phyloP scores from a whole-genome alignment of 2,888 invertebrate species.

The Heterodera filipjevi region DNA sequence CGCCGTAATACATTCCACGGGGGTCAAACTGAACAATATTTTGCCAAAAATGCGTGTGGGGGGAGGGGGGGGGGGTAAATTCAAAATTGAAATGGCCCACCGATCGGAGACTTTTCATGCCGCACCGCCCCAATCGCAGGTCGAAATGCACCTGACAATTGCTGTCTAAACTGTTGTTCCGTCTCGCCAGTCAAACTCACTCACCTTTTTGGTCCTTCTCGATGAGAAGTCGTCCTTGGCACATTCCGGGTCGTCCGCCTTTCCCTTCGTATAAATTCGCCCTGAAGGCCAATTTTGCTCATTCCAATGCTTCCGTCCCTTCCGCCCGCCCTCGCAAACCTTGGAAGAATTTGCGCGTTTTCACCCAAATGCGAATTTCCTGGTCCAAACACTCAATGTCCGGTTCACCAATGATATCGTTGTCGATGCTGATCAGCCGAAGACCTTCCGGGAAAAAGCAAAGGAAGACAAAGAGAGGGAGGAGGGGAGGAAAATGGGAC shows the following conservation, averaged over 20 bases:
- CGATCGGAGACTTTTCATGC: constrained; percentile 65
- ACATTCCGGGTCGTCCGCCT: constrained; percentile 60
- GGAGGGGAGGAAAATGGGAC: background rate
- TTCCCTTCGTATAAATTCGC: constrained; percentile 65
- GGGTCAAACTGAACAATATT: constrained; percentile 58
- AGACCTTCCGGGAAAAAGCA: background rate
- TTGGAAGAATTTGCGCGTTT: constrained; percentile 62
- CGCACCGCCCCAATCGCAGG: constrained; percentile 60
- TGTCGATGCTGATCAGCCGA: constrained; percentile 55
- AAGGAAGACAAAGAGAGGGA: background rate
- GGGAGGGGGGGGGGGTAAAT: no score
- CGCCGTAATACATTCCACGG: constrained; percentile 66
- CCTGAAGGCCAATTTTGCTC: constrained; percentile 43
- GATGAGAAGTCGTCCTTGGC: constrained; percentile 58
- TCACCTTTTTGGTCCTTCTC: constrained; percentile 60
- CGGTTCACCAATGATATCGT: constrained; percentile 65
- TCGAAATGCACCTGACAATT: constrained; percentile 49
- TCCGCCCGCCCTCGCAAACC: constrained; percentile 41
- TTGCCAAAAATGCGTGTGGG: background rate
- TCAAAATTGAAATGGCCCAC: constrained; percentile 49
- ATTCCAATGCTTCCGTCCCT: background rate
- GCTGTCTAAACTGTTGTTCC: background rate
- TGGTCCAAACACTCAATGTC: constrained; percentile 65
- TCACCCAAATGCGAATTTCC: constrained; percentile 62
- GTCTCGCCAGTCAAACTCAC: no score